phyloP scores from a whole-genome alignment of 2,113 vertebrate species.

The Cyphomyrus discorhynchus region DNA sequence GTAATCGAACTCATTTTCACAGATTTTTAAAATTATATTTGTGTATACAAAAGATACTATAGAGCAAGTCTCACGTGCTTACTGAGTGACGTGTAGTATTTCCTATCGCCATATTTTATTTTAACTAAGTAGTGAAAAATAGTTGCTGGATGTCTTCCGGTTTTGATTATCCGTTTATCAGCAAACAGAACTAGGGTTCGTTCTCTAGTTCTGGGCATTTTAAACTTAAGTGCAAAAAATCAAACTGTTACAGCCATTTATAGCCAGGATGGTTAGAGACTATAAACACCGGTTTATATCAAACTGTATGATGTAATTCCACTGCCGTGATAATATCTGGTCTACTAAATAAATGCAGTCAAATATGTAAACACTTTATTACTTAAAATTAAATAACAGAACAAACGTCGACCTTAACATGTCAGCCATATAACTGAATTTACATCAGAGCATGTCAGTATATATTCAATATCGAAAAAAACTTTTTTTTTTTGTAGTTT shows the following conservation, averaged over 20 bases:
- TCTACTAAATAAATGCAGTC: background rate
- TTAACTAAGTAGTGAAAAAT: background rate
- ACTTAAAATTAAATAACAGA: background rate
- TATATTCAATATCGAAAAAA: background rate
- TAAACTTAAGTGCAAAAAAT: background rate
- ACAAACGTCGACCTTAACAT: background rate
- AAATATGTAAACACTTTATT: constrained; percentile 12
- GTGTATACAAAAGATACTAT: background rate
- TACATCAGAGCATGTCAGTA: background rate
- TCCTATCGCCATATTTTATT: background rate
- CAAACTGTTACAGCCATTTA: background rate
- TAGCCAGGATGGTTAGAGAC: background rate
- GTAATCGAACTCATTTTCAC: background rate
- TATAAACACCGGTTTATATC: background rate
- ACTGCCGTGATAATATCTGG: background rate
- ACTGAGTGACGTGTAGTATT: background rate
- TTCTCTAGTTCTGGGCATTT: background rate
- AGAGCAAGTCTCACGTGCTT: background rate
- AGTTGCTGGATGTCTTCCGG: background rate
- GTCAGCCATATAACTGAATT: background rate
- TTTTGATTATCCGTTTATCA: background rate
- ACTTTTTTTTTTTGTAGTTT: background rate
- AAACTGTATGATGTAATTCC: background rate
- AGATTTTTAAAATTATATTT: background rate
- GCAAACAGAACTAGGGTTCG: background rate